Evolutionary conservation across 2,888 invertebrate species (phyloP).

Genomic region (Syritta pipiens): DNA sequence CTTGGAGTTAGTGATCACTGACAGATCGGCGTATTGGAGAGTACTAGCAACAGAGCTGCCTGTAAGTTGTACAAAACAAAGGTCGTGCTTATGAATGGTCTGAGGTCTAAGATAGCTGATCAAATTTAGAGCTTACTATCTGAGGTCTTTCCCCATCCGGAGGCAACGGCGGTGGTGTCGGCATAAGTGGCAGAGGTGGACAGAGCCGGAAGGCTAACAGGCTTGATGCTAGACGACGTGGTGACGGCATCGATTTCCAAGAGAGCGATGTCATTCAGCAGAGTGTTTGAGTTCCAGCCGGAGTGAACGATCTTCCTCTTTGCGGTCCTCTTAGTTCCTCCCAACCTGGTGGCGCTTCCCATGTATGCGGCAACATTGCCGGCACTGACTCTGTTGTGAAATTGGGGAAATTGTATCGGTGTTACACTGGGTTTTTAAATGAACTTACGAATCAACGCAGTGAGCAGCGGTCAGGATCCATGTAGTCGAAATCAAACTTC

Average conservation of each 20-base stretch:
- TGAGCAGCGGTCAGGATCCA: slow-evolving; percentile 18
- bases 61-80: neutral
- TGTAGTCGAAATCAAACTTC: neutral
- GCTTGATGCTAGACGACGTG: neutral
- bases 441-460: slow-evolving; percentile 1
- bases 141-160: slow-evolving; percentile 31
- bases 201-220: neutral
- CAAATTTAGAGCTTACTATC: slow-evolving; percentile 17
- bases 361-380: neutral
- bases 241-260: slow-evolving; percentile 11
- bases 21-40: neutral
- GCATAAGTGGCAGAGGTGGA: slow-evolving; percentile 13
- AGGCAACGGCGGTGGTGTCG: neutral
- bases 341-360: neutral
- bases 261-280: slow-evolving; percentile 21
- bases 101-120: neutral
- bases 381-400: neutral
- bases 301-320: slow-evolving; percentile 1
- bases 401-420: neutral
- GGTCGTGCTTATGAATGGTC: neutral
- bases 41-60: neutral
- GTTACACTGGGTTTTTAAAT: neutral
- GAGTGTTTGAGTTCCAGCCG: slow-evolving; percentile 3
- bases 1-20: neutral
- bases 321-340: neutral